Evolutionary conservation across 2,797 vertebrate genomes (phyloP).

Genomic region (Lagocephalus sceleratus): DNA sequence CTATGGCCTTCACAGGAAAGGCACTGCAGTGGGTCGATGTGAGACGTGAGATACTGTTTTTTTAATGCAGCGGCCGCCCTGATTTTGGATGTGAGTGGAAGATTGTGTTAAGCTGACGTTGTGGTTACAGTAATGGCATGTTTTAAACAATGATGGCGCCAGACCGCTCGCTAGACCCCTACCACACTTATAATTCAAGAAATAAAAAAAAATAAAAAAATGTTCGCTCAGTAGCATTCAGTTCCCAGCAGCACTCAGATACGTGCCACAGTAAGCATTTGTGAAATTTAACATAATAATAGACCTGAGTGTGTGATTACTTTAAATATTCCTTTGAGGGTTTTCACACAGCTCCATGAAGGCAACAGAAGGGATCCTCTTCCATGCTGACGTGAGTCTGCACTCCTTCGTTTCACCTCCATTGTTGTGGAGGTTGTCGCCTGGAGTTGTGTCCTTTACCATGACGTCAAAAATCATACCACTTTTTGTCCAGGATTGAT

Average conservation of each 20-base stretch:
- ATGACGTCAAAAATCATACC: not conserved
- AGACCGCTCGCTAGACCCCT: constrained; percentile 65
- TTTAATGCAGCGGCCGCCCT: constrained; percentile 20
- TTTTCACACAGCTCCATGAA: constrained; percentile 17
- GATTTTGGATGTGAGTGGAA: constrained; percentile 15
- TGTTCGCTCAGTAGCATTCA: constrained; percentile 48
- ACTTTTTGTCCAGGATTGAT: constrained; percentile 1
- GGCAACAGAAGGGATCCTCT: constrained; percentile 18
- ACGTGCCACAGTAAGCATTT: constrained; percentile 22
- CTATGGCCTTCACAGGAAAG: not conserved
- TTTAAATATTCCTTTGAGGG: constrained; percentile 32
- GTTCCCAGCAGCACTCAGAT: constrained; percentile 6
- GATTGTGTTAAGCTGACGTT: constrained; percentile 54
- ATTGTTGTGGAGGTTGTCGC: not conserved
- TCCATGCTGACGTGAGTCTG: constrained; percentile 4
- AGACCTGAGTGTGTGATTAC: constrained; percentile 43
- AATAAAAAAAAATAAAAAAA: constrained; percentile 4
- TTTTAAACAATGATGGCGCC: constrained; percentile 80
- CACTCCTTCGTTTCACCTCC: not conserved
- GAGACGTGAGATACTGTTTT: constrained; percentile 9
- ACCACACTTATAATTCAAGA: constrained; percentile 49
- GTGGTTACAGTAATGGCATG: constrained; percentile 82
- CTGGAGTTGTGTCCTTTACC: constrained; percentile 1
- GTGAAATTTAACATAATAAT: constrained; percentile 33
- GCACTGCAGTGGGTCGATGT: no score